phyloP scores from a whole-genome alignment of 2,888 invertebrate genomes.

The Shargacucullia verbasci region DNA sequence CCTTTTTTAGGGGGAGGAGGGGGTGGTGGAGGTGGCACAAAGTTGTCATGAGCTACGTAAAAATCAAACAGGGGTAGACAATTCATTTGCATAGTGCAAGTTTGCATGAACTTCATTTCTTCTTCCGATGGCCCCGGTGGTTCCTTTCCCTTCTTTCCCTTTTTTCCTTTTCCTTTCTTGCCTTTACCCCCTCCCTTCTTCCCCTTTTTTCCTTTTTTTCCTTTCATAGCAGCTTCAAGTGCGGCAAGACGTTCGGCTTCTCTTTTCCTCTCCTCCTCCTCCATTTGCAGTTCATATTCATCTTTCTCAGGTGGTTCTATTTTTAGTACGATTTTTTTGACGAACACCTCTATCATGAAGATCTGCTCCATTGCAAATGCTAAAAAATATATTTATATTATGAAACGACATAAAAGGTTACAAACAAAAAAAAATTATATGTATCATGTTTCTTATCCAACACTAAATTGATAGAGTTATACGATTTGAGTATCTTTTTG shows the following conservation, averaged over 20 bases:
- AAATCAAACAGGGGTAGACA: conserved; percentile 84
- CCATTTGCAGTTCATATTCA: conserved; percentile 79
- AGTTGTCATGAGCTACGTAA: conserved; percentile 84
- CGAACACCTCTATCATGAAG: conserved; percentile 84
- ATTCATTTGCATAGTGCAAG: conserved; percentile 83
- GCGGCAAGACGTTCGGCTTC: conserved; percentile 78
- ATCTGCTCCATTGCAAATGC: conserved; percentile 79
- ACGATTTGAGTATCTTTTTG: too few species aligned
- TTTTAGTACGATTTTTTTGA: conserved; percentile 81
- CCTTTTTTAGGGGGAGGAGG: conserved; percentile 71
- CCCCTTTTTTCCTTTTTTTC: conserved; percentile 61
- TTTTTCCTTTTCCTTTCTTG: conserved; percentile 54
- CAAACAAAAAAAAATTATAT: too few species aligned
- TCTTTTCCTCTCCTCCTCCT: conserved; percentile 73
- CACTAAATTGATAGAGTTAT: too few species aligned
- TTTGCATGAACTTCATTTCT: conserved; percentile 84
- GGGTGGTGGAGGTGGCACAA: conserved; percentile 81
- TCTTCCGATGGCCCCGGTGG: conserved; percentile 83
- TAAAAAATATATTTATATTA: conserved; percentile 14
- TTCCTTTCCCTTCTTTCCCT: conserved; percentile 77
- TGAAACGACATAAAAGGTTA: too few species aligned
- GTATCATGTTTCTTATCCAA: too few species aligned
- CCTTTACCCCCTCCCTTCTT: conserved; percentile 48
- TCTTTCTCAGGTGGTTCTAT: conserved; percentile 82
- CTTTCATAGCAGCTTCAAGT: conserved; percentile 70